Conservation (phyloP, 2,797 vertebrate genomes). For the Diplodus puntazzo region DNA sequence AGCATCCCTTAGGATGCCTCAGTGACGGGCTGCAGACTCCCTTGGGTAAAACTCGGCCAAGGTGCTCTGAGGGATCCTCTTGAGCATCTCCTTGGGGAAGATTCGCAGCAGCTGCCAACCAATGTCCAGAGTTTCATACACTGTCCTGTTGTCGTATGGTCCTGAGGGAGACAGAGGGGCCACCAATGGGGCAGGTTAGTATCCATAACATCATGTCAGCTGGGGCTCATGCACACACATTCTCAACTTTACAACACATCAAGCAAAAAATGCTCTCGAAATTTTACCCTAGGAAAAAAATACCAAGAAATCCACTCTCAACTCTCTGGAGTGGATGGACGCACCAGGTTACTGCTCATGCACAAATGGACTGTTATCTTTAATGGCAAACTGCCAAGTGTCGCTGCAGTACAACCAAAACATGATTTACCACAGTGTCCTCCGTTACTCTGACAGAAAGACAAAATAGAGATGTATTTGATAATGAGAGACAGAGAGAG, state of each 20-base stretch:
- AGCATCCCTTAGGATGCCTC: conserved; percentile 23
- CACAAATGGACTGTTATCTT: too few species aligned
- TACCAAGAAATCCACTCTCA: not conserved
- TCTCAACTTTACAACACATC: not conserved
- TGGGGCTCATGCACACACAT: not conserved
- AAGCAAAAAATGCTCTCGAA: not conserved
- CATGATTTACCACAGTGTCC: too few species aligned
- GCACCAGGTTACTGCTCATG: too few species aligned
- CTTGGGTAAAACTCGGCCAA: conserved; percentile 97
- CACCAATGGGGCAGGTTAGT: not conserved
- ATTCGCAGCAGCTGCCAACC: conserved; percentile 98
- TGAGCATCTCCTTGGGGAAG: conserved; percentile 99
- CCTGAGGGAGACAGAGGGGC: conserved; percentile 51
- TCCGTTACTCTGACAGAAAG: too few species aligned
- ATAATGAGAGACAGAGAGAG: too few species aligned
- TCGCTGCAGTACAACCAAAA: too few species aligned
- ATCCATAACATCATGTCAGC: not conserved
- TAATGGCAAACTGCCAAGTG: too few species aligned
- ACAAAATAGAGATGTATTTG: too few species aligned
- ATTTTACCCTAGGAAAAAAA: not conserved
- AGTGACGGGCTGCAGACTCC: conserved; percentile 87
- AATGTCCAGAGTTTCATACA: conserved; percentile 97
- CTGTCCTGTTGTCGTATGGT: conserved; percentile 89
- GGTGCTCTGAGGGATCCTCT: conserved; percentile 97
- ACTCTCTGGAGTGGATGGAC: too few species aligned